Evolutionary conservation across 2,113 vertebrate species (phyloP).

Genomic region (Microcebus griseorufus): DNA sequence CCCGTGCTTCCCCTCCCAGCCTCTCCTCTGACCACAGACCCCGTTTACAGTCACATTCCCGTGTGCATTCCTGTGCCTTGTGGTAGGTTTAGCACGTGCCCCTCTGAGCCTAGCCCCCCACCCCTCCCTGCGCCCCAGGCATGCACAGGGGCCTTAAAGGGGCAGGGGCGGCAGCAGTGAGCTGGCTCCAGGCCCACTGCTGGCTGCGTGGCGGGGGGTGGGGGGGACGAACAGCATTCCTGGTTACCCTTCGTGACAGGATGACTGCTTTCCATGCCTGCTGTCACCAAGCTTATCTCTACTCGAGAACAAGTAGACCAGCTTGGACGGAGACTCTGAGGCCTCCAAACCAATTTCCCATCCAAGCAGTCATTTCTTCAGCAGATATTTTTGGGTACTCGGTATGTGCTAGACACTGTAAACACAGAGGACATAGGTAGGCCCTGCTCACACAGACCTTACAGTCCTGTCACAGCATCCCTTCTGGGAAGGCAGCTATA

Average conservation of each 20-base stretch:
- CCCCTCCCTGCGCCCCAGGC: background rate
- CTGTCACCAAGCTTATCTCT: background rate
- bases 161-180: no score
- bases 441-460: background rate
- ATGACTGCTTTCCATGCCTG: background rate
- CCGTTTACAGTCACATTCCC: background rate
- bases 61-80: background rate
- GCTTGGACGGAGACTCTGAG: background rate
- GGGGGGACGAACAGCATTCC: background rate
- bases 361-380: background rate
- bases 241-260: background rate
- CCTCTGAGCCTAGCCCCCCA: background rate
- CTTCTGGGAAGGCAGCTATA: background rate
- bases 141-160: no score
- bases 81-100: background rate
- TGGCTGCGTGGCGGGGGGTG: background rate
- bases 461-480: background rate
- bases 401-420: background rate
- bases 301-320: background rate
- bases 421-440: background rate
- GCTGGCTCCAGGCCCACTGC: background rate
- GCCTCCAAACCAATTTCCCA: background rate
- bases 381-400: background rate
- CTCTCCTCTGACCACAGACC: background rate
- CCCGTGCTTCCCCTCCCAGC: fast-evolving